Base-by-base conservation (phyloP, 2,888 invertebrate species). In the Eurytoma californica region DNA sequence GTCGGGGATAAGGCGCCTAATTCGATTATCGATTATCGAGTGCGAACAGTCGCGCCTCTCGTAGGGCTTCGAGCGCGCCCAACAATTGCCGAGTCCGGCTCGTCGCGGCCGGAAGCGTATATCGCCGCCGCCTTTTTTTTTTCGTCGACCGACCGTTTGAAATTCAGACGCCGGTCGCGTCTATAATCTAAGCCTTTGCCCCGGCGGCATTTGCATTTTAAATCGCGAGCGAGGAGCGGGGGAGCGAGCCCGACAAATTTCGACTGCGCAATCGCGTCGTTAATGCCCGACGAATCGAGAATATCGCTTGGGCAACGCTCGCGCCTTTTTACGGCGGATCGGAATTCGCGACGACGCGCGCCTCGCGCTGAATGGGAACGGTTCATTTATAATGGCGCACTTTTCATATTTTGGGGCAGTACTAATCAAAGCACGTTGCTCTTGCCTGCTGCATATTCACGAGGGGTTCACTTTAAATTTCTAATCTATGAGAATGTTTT, bases 21-120 rank as follows among this genome's bases (percentile, higher is more conserved):
- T 83, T 85, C 83, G 82, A 86, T 86, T 85, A 85, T 73, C 70
- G 81, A 84, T 82, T 83, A 83, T 82, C 82, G 83, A 82, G 81
- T 80, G 84, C 82, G 80, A 83, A 82, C 82, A 82, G 20, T 74
- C 80, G 74, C 78, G 57, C 67, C 81, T 83, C 47, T 49, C 30
- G 53, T 30, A 58, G 30, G 30, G 16, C 16, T 61, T 53, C 55
- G 24, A 24, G 49, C n/a, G 14, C 20, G 20, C 58, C 5, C 58
- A 58, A 9, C 24, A 58, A 58, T 24, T 24, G 60, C 7, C 28
- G 58, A 13, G 14, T 12, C 13, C n/a, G 49, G 12, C 12, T 13
- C 9, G 49, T 49, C 49, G 12, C n/a, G 39, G 28, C 69, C 69
- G 76, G 57, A 76, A 76, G 24, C 60, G 39, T 9, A 68, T 30